phyloP scores from a whole-genome alignment of 2,888 invertebrate genomes.

The Sceliomorpha sp. region DNA sequence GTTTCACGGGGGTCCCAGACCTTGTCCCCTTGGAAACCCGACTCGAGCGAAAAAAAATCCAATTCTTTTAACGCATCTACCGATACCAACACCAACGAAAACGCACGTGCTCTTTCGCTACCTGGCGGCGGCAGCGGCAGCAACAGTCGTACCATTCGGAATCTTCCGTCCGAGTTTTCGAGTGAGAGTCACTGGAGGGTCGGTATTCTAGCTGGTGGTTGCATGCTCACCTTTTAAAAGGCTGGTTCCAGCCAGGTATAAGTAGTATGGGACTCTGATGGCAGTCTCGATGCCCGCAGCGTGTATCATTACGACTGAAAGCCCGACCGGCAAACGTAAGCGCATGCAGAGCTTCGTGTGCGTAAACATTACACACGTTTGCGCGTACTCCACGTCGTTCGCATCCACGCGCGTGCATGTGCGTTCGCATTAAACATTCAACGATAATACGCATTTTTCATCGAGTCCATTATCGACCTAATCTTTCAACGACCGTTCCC shows the following conservation, averaged over 20 bases:
- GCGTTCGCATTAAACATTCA: neutral
- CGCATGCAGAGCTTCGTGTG: slow-evolving; percentile 35
- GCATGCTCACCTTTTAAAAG: slow-evolving; percentile 46
- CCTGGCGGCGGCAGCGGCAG: too few species aligned
- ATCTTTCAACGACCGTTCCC: too few species aligned
- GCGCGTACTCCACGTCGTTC: too few species aligned
- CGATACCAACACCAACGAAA: too few species aligned
- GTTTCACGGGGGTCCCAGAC: too few species aligned
- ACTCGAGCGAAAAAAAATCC: too few species aligned
- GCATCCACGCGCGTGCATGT: slow-evolving; percentile 1
- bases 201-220: slow-evolving; percentile 37
- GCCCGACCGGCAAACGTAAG: slow-evolving; percentile 25
- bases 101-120: too few species aligned
- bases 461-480: too few species aligned
- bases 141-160: neutral
- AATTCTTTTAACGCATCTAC: too few species aligned
- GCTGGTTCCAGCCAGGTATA: slow-evolving; percentile 47
- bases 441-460: too few species aligned
- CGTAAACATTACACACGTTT: slow-evolving; percentile 20
- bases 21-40: too few species aligned
- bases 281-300: slow-evolving; percentile 48
- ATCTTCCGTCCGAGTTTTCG: neutral
- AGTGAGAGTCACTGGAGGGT: slow-evolving; percentile 42
- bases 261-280: slow-evolving; percentile 40
- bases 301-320: slow-evolving; percentile 49